phyloP scores from a whole-genome alignment of 2,888 invertebrate genomes.

The Pelosia muscerda region DNA sequence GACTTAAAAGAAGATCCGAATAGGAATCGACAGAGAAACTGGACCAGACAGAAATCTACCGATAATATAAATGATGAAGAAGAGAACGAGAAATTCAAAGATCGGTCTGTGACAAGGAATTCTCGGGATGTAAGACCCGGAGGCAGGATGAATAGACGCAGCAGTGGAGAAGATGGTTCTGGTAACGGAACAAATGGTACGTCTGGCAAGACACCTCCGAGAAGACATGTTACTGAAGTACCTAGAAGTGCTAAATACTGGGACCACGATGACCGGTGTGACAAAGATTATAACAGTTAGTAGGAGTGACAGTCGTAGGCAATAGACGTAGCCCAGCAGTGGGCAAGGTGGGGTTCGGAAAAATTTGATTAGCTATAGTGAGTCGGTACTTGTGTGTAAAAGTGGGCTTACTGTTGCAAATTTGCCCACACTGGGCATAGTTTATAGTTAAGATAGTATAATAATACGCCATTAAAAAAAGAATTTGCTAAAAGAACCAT shows the following conservation, averaged over 20 bases:
- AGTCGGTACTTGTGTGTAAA: slow-evolving; percentile 2
- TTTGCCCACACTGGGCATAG: slow-evolving; percentile 8
- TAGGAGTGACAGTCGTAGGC: slow-evolving; percentile 37
- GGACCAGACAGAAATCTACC: slow-evolving; percentile 72
- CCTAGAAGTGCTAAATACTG: slow-evolving; percentile 80
- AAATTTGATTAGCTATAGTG: slow-evolving; percentile 8
- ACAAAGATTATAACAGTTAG: slow-evolving; percentile 82
- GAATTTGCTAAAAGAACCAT: not conserved
- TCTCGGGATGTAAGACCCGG: slow-evolving; percentile 59
- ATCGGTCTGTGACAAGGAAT: slow-evolving; percentile 52
- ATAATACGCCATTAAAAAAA: slow-evolving; percentile 6
- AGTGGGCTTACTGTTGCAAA: slow-evolving; percentile 8
- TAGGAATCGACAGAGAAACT: slow-evolving; percentile 67
- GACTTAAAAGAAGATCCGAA: slow-evolving; percentile 68
- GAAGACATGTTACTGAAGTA: slow-evolving; percentile 75
- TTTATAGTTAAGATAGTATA: not conserved
- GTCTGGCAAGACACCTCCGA: slow-evolving; percentile 60
- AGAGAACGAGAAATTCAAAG: slow-evolving; percentile 59
- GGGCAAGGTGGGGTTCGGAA: slow-evolving; percentile 14
- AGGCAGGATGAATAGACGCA: slow-evolving; percentile 57
- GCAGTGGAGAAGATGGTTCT: slow-evolving; percentile 63
- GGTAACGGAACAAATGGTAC: slow-evolving; percentile 20
- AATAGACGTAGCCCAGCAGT: slow-evolving; percentile 17
- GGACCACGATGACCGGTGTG: slow-evolving; percentile 83
- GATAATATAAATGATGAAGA: slow-evolving; percentile 70